Conservation (phyloP, 2,113 vertebrate species). For the Scolopax mira region DNA sequence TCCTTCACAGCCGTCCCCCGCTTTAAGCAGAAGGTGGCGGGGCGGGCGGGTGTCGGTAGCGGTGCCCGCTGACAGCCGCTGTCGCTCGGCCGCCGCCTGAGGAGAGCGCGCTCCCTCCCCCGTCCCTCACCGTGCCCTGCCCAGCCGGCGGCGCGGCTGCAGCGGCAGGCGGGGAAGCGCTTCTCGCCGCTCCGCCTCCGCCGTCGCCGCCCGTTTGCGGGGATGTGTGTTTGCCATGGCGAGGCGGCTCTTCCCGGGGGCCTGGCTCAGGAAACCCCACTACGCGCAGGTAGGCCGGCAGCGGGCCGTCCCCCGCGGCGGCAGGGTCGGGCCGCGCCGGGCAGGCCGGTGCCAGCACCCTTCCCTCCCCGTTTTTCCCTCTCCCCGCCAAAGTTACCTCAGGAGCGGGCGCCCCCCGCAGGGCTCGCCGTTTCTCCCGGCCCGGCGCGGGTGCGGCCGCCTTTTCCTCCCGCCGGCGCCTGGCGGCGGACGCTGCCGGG, state of each 20-base stretch:
- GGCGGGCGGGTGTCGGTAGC: neutral
- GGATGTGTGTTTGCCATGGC: conserved; percentile 90
- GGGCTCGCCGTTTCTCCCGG: neutral
- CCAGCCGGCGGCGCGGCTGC: neutral
- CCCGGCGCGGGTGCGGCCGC: neutral
- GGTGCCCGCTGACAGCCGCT: neutral
- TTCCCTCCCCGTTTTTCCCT: neutral
- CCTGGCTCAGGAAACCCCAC: conserved; percentile 82
- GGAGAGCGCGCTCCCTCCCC: neutral
- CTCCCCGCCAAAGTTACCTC: neutral
- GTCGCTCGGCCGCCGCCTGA: neutral
- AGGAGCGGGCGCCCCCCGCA: neutral
- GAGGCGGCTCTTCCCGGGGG: conserved; percentile 83
- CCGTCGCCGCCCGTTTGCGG: conserved; percentile 63
- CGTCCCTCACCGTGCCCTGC: neutral
- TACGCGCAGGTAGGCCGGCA: conserved; percentile 84
- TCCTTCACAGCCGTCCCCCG: neutral
- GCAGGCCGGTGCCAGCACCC: neutral
- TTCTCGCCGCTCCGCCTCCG: conserved; percentile 26
- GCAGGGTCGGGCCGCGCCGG: neutral
- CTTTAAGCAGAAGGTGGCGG: neutral
- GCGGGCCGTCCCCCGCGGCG: neutral
- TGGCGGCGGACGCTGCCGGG: neutral
- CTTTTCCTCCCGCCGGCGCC: neutral
- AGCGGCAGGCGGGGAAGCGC: conserved; percentile 24